phyloP scores from a whole-genome alignment of 2,797 vertebrate species.

The Phyllotis vaccarum region DNA sequence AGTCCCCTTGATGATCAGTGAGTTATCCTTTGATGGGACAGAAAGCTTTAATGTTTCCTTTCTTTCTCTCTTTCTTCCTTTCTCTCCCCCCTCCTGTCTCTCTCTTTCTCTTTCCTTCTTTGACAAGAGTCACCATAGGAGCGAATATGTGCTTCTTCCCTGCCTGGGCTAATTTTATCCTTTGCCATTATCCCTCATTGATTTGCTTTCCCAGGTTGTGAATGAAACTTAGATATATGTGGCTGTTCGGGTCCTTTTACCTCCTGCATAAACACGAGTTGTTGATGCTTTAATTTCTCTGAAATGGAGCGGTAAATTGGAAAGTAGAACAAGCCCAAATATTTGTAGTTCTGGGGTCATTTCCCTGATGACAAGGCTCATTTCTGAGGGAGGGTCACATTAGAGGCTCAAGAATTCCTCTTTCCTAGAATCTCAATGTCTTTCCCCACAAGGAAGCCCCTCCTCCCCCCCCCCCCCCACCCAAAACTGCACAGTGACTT shows the following conservation, averaged over 20 bases:
- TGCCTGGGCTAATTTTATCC: slow-evolving; percentile 78
- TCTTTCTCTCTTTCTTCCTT: too few relatives aligned
- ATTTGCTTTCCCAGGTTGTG: slow-evolving; percentile 81
- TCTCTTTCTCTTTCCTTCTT: not conserved
- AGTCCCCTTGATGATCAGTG: slow-evolving; percentile 63
- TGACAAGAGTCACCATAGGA: slow-evolving; percentile 62
- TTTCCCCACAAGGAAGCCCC: not conserved
- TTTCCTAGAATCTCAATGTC: slow-evolving; percentile 13
- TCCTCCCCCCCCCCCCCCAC: fast-evolving
- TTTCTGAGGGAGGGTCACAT: slow-evolving; percentile 70
- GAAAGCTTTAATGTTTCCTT: slow-evolving; percentile 2
- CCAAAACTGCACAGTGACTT: not conserved
- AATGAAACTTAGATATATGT: slow-evolving; percentile 76
- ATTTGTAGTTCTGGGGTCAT: slow-evolving; percentile 74
- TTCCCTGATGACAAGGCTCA: slow-evolving; percentile 70
- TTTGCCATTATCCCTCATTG: slow-evolving; percentile 80
- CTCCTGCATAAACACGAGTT: slow-evolving; percentile 75
- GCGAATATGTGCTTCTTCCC: slow-evolving; percentile 71
- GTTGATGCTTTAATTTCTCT: slow-evolving; percentile 81
- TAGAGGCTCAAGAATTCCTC: slow-evolving; percentile 42
- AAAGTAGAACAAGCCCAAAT: slow-evolving; percentile 79
- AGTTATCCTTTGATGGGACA: not conserved
- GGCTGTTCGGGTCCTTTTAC: slow-evolving; percentile 72
- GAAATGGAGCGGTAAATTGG: slow-evolving; percentile 84
- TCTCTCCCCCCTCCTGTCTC: not conserved